Evolutionary conservation across 2,113 vertebrate species (phyloP).

Genomic region (Arizona elegans): DNA sequence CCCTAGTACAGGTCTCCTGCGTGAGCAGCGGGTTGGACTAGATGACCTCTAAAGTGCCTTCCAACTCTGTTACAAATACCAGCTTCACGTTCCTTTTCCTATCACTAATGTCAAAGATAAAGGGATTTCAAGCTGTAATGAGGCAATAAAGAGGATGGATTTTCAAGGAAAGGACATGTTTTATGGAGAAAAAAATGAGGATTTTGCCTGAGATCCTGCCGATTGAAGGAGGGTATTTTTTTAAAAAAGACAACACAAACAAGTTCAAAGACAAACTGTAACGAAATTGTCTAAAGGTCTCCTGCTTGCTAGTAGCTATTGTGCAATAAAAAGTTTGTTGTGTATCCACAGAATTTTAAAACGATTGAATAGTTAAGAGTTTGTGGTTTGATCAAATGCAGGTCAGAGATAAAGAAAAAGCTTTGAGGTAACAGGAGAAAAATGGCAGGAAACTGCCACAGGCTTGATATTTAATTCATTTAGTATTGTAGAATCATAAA

Average conservation of each 20-base stretch:
- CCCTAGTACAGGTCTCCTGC: too few species aligned
- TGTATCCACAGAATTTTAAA: too few species aligned
- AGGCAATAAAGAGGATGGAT: background rate
- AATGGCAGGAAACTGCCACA: background rate
- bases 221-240: background rate
- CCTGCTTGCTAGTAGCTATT: background rate
- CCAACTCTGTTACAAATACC: background rate
- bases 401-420: background rate
- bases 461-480: constrained; percentile 13
- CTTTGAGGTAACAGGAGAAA: background rate
- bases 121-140: background rate
- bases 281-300: background rate
- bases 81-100: background rate
- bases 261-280: background rate
- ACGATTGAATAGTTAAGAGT: background rate
- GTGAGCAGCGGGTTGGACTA: too few species aligned
- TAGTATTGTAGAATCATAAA: constrained; percentile 9
- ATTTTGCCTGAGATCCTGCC: background rate
- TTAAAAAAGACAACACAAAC: background rate
- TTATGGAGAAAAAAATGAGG: background rate
- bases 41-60: too few species aligned
- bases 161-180: background rate
- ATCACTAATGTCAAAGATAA: background rate
- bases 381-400: background rate
- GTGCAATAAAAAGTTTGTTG: background rate